These are phyloP conservation scores for Scaptomyza parva DNA, from an alignment of 2,888 invertebrate species.

Conservation along the genomic window DNA sequence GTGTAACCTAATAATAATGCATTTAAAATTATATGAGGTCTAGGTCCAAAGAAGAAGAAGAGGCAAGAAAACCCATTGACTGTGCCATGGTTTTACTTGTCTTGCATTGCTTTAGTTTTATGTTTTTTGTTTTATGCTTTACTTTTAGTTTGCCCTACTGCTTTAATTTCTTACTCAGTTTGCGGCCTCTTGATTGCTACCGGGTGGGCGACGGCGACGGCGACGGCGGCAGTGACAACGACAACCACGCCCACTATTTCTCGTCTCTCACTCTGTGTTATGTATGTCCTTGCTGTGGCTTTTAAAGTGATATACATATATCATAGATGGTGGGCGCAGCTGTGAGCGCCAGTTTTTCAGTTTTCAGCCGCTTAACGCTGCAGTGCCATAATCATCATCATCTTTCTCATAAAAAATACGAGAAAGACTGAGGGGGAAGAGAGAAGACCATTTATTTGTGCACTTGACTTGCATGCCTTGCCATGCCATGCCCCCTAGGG, in stretches of 20 bases:
- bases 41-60: slow-evolving; percentile 12
- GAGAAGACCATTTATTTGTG: too few species aligned
- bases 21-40: slow-evolving; percentile 21
- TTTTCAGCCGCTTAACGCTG: too few species aligned
- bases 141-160: slow-evolving; percentile 34
- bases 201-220: slow-evolving; percentile 54
- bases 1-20: slow-evolving; percentile 31
- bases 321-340: slow-evolving; percentile 48
- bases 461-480: too few species aligned
- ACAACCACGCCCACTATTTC: slow-evolving; percentile 1
- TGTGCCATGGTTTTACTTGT: slow-evolving; percentile 21
- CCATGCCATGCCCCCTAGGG: too few species aligned
- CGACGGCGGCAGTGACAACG: too few species aligned
- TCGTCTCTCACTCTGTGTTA: background rate
- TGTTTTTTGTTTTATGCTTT: too few species aligned
- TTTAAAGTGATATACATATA: slow-evolving; percentile 48
- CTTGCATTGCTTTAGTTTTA: slow-evolving; percentile 8
- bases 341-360: too few species aligned
- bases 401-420: slow-evolving; percentile 22
- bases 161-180: slow-evolving; percentile 53
- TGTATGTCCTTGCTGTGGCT: slow-evolving; percentile 24
- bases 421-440: slow-evolving; percentile 6
- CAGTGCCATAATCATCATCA: slow-evolving; percentile 49
- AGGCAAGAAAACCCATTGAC: slow-evolving; percentile 49
- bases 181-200: slow-evolving; percentile 48